phyloP scores from a whole-genome alignment of 2,888 invertebrate genomes.

The Alloscopus bannaensis region DNA sequence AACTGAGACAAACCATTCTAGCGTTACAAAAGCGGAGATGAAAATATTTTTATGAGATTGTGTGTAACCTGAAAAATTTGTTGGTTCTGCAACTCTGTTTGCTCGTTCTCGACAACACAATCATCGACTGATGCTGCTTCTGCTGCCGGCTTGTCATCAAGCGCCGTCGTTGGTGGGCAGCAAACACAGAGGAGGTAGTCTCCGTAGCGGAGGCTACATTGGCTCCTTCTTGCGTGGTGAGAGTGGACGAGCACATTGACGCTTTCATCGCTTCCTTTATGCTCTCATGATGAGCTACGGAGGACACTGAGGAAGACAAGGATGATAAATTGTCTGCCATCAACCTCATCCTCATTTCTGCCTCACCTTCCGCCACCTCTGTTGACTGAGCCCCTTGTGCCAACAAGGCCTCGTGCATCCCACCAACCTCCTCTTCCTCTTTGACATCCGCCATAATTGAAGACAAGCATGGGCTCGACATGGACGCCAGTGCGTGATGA shows the following conservation, averaged over 20 bases:
- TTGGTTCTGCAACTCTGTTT: constrained; percentile 46
- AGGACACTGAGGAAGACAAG: constrained; percentile 54
- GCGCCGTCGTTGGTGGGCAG: constrained; percentile 75
- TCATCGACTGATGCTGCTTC: constrained; percentile 54
- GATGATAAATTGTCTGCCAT: constrained; percentile 60
- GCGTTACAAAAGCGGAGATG: too few species aligned
- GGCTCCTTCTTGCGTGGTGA: constrained; percentile 71
- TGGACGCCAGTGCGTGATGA: constrained; percentile 34
- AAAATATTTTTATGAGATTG: constrained; percentile 9
- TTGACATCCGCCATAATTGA: constrained; percentile 58
- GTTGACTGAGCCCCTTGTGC: constrained; percentile 33
- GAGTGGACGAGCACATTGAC: constrained; percentile 65
- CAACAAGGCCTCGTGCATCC: constrained; percentile 64
- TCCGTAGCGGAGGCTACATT: constrained; percentile 66
- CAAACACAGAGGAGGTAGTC: constrained; percentile 75
- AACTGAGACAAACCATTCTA: too few species aligned
- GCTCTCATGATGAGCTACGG: constrained; percentile 50
- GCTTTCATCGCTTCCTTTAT: constrained; percentile 41
- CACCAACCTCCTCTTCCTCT: constrained; percentile 66
- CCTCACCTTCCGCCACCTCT: constrained; percentile 24
- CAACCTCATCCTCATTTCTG: constrained; percentile 47
- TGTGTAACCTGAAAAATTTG: constrained; percentile 64
- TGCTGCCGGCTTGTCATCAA: constrained; percentile 57
- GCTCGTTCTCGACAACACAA: constrained; percentile 50
- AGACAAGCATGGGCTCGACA: constrained; percentile 58